Evolutionary conservation across 2,113 vertebrate species (phyloP).

Genomic region (Riparia riparia): DNA sequence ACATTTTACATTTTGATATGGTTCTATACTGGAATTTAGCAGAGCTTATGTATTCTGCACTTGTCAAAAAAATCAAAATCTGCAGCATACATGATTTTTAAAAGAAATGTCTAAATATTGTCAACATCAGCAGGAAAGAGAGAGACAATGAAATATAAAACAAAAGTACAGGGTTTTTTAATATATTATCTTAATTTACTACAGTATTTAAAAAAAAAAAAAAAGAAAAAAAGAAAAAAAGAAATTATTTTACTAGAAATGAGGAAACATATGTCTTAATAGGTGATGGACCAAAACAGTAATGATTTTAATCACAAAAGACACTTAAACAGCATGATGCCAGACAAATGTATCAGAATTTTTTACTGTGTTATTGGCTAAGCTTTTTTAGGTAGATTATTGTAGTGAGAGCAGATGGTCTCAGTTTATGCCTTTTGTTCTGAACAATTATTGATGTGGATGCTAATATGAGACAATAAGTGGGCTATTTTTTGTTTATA

Average conservation of each 20-base stretch:
- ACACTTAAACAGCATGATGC: slow-evolving; percentile 55
- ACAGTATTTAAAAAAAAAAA: slow-evolving; percentile 33
- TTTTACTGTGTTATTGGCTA: slow-evolving; percentile 64
- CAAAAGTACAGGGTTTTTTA: neutral
- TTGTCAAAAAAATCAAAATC: slow-evolving; percentile 67
- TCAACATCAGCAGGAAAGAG: slow-evolving; percentile 4
- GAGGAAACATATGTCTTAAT: slow-evolving; percentile 47
- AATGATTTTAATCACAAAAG: slow-evolving; percentile 70
- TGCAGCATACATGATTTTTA: slow-evolving; percentile 8
- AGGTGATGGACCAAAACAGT: slow-evolving; percentile 29
- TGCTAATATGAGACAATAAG: slow-evolving; percentile 76
- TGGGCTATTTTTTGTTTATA: slow-evolving; percentile 74
- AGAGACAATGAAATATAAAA: neutral
- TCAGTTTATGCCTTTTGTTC: slow-evolving; percentile 77
- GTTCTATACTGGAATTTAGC: slow-evolving; percentile 63
- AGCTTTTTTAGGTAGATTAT: slow-evolving; percentile 66
- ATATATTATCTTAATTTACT: slow-evolving; percentile 34
- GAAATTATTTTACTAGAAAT: slow-evolving; percentile 49
- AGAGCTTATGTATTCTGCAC: slow-evolving; percentile 27
- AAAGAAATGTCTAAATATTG: neutral
- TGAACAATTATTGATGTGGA: slow-evolving; percentile 75
- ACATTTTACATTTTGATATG: slow-evolving; percentile 58
- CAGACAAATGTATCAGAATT: slow-evolving; percentile 60
- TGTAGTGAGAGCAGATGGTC: slow-evolving; percentile 77
- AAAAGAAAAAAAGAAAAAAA: slow-evolving; percentile 56